Conservation (phyloP, 2,888 invertebrate species). For the Autographa pulchrina region DNA sequence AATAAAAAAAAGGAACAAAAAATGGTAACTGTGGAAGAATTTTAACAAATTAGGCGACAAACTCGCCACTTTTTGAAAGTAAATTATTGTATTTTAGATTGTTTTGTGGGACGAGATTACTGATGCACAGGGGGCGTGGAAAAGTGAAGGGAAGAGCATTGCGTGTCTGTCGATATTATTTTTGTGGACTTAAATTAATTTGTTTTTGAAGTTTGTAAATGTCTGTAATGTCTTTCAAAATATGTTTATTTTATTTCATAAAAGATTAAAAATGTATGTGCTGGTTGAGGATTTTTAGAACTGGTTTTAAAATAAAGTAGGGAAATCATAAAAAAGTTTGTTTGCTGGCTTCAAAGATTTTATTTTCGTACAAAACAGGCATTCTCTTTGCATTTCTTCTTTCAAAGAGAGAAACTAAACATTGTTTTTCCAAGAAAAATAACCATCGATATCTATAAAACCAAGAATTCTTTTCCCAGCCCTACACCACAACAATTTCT, state of each 20-base stretch:
- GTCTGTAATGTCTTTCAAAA: background rate
- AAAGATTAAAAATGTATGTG: no score
- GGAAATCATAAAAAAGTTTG: no score
- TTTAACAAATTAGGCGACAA: slow-evolving; percentile 88
- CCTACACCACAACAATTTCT: slow-evolving; percentile 67
- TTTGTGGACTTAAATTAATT: slow-evolving; percentile 30
- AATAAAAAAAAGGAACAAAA: slow-evolving; percentile 61
- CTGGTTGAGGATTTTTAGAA: no score
- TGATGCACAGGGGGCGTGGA: slow-evolving; percentile 70
- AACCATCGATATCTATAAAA: slow-evolving; percentile 41
- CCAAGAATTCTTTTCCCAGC: slow-evolving; percentile 50
- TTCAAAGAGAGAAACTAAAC: no score
- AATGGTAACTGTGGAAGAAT: slow-evolving; percentile 68
- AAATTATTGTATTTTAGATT: slow-evolving; percentile 79
- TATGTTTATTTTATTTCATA: no score
- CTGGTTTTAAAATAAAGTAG: no score
- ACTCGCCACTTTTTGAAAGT: slow-evolving; percentile 80
- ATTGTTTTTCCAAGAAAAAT: background rate
- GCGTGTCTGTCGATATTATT: slow-evolving; percentile 40
- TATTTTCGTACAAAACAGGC: no score
- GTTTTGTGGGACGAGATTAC: slow-evolving; percentile 76
- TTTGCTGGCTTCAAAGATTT: no score
- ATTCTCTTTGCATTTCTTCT: no score
- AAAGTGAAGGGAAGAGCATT: slow-evolving; percentile 58
- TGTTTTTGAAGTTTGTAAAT: slow-evolving; percentile 21